Base-by-base conservation (phyloP, 2,888 invertebrate genomes). In the Morpho deidamia region DNA sequence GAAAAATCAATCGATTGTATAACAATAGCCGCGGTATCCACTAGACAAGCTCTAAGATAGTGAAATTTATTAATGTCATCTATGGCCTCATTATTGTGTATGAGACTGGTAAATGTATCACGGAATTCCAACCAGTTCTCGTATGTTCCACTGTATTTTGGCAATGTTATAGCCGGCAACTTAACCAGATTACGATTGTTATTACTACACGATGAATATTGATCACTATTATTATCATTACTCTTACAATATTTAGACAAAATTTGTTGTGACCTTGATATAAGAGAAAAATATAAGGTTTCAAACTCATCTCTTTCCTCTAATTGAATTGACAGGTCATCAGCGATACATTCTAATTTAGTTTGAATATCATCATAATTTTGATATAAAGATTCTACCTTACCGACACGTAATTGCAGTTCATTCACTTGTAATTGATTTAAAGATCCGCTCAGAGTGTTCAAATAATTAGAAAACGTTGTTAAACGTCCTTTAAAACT, bases 301-400 rank as follows among this genome's bases (percentile, higher is more conserved):
- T 35, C 35, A 35, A 35, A 35, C 7, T 35, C 35, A 35, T 35
- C 35, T 8, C 35, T 7, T 8, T 35, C 35, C 7, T 7, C 35
- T 8, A 35, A 35, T 8, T 35, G 35, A 35, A 8, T 35, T 8
- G 7, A 8, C 8, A 35, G 8, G 8, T 35, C 35, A 8, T 35
- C 35, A 35, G 35, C 40, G 8, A 50, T 35, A 45, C 59, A 63
- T 38, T 66, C 66, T 8, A 65, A 44, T 38, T 32, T 8, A 23
- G 53, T 43, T 37, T 67, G 63, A 14, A 63, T 58, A 46, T 61
- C 61, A 41, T 65, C 64, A 32, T 56, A 65, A 12, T 58, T 54
- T 0, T 52, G 44, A 52, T 61, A 65, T 38, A 64, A 56, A 0
- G 38, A 4, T 23, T 63, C 59, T 0, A 65, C 50, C 12, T 59